phyloP scores from a whole-genome alignment of 2,797 vertebrate genomes.

The Dicrostonyx torquatus region DNA sequence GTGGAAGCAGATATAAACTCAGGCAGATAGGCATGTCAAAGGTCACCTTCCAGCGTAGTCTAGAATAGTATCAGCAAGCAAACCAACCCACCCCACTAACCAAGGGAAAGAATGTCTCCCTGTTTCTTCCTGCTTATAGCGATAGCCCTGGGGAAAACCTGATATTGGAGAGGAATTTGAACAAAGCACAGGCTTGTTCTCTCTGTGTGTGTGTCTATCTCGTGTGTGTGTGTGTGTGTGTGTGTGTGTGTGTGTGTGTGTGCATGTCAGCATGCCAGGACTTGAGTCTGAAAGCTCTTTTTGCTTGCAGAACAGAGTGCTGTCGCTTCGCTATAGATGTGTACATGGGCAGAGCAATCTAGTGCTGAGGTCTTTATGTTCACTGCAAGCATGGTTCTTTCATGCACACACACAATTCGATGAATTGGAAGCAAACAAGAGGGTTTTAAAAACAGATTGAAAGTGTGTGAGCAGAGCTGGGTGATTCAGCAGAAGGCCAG shows the following conservation, averaged over 20 bases:
- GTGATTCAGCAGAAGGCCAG: not conserved
- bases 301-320: not conserved
- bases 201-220: too few relatives aligned
- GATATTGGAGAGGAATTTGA: not conserved
- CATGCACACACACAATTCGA: not conserved
- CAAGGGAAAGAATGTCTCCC: conserved; percentile 1
- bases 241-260: accelerated
- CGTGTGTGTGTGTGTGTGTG: not conserved
- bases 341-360: not conserved
- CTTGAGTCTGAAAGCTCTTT: not conserved
- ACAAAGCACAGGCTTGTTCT: not conserved
- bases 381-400: not conserved
- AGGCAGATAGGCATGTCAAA: not conserved
- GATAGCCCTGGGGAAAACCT: not conserved
- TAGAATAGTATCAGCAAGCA: not conserved
- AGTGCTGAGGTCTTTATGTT: not conserved
- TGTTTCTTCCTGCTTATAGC: not conserved
- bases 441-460: not conserved
- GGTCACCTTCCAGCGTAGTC: not conserved
- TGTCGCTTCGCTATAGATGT: not conserved
- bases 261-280: not conserved
- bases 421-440: not conserved
- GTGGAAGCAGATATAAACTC: not conserved
- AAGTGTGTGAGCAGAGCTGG: not conserved
- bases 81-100: too few relatives aligned